A percentile compares a stretch with the other conserved stretches of the same genome.
These are phyloP conservation scores for Heterodera schachtii DNA, from an alignment of 1,140 invertebrate species.

Conservation along the genomic window DNA sequence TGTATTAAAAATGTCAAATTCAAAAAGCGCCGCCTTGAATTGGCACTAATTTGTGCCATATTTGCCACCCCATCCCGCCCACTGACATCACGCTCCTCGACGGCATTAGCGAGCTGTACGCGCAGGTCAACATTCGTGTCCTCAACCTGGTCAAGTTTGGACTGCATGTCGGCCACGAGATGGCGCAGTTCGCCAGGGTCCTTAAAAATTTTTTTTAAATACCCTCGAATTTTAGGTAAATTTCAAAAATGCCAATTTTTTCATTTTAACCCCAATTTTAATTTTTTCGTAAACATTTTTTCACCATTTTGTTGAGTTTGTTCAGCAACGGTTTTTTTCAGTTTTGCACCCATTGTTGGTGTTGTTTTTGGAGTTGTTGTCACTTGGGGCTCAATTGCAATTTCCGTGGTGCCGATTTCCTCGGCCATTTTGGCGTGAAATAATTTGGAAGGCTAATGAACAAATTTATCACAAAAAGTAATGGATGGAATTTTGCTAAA, in stretches of 20 bases:
- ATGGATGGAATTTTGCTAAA: too few relatives aligned
- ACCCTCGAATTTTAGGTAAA: too few relatives aligned
- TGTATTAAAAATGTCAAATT: too few relatives aligned
- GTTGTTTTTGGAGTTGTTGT: background rate
- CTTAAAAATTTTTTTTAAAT: background rate
- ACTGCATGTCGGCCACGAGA: constrained; percentile 10
- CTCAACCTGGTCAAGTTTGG: constrained; percentile 25
- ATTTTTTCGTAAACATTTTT: too few relatives aligned
- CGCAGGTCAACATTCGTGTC: constrained; percentile 36
- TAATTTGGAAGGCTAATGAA: too few relatives aligned
- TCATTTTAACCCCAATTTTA: too few relatives aligned
- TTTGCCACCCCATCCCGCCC: too few relatives aligned
- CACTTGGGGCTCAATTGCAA: background rate
- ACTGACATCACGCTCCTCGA: constrained; percentile 20
- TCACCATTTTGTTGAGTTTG: background rate
- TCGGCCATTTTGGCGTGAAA: background rate
- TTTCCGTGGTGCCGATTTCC: background rate
- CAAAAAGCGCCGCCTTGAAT: too few relatives aligned
- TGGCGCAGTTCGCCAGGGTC: constrained; percentile 16
- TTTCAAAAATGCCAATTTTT: background rate
- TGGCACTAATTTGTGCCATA: too few relatives aligned
- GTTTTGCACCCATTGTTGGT: background rate
- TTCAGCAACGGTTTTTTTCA: background rate
- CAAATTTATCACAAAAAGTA: too few relatives aligned
- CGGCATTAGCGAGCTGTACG: constrained; percentile 20